Conservation (phyloP, 2,888 invertebrate genomes). For the Cloeon dipterum region DNA sequence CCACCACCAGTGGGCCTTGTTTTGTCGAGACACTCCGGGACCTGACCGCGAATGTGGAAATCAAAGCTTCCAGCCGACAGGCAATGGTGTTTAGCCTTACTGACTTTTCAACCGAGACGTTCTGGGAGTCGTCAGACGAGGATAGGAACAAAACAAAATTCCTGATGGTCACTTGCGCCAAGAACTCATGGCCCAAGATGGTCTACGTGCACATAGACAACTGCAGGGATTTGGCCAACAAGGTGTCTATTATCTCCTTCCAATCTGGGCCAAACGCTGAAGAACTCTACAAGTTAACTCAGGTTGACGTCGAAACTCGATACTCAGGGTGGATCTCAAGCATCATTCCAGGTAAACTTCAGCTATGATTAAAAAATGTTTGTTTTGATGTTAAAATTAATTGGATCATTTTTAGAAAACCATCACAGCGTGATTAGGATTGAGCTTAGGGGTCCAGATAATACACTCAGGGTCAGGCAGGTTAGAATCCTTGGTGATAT, state of each 20-base stretch:
- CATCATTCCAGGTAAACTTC: constrained; percentile 37
- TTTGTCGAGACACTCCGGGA: constrained; percentile 45
- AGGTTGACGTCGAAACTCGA: constrained; percentile 66
- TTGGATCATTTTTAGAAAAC: constrained; percentile 18
- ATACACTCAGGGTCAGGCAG: constrained; percentile 72
- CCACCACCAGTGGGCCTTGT: constrained; percentile 9
- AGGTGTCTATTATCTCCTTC: constrained; percentile 67
- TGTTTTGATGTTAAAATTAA: background rate
- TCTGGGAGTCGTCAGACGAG: constrained; percentile 98
- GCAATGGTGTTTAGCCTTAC: constrained; percentile 84
- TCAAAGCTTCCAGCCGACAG: constrained; percentile 78
- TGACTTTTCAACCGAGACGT: constrained; percentile 90
- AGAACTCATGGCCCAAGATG: constrained; percentile 40
- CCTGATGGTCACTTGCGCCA: constrained; percentile 41
- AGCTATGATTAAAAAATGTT: too few species aligned
- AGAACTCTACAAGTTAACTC: constrained; percentile 54
- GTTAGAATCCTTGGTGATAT: constrained; percentile 42
- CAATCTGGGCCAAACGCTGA: constrained; percentile 60
- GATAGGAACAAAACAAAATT: constrained; percentile 81
- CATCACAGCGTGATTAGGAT: constrained; percentile 40
- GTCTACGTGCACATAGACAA: constrained; percentile 87
- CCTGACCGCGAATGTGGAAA: constrained; percentile 48
- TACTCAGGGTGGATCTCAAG: constrained; percentile 82
- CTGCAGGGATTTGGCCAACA: constrained; percentile 74
- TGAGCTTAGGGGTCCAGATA: constrained; percentile 78